Evolutionary conservation across 2,888 invertebrate species (phyloP).

Genomic region (Trissolcus japonicus): DNA sequence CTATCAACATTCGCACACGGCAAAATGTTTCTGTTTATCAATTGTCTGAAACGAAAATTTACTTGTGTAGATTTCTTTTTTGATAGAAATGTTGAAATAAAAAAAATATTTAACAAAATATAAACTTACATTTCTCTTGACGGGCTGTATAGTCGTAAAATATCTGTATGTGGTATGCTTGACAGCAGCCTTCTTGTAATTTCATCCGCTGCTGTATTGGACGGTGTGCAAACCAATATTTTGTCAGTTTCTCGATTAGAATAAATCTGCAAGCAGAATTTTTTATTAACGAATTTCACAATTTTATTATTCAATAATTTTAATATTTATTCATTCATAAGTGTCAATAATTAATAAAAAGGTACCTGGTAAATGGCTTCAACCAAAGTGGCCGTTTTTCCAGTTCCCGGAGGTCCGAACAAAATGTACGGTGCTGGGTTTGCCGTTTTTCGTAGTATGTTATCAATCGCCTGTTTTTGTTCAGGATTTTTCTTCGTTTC

Average conservation of each 20-base stretch:
- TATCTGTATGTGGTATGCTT: not conserved
- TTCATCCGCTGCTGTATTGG: slow-evolving; percentile 84
- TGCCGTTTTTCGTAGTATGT: slow-evolving; percentile 81
- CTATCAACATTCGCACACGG: not conserved
- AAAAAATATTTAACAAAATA: not conserved
- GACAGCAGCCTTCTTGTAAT: too few species aligned
- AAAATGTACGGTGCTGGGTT: slow-evolving; percentile 86
- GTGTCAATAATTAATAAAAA: not conserved
- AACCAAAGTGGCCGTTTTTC: slow-evolving; percentile 50
- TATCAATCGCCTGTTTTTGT: slow-evolving; percentile 82
- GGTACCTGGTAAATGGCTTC: slow-evolving; percentile 43
- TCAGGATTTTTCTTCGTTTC: slow-evolving; percentile 78
- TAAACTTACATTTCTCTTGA: slow-evolving; percentile 54
- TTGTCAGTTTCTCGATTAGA: slow-evolving; percentile 70
- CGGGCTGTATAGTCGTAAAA: slow-evolving; percentile 57
- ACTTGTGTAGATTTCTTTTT: too few species aligned
- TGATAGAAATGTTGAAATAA: not conserved
- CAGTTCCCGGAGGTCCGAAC: slow-evolving; percentile 79
- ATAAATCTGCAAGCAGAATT: slow-evolving; percentile 43
- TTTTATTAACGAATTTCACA: slow-evolving; percentile 63
- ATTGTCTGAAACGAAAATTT: slow-evolving; percentile 44
- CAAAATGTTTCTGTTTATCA: slow-evolving; percentile 28
- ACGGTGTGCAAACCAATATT: slow-evolving; percentile 82
- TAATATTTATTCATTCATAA: too few species aligned
- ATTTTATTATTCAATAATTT: too few species aligned